Evolutionary conservation across 2,888 invertebrate genomes (phyloP).

Genomic region (Sarcophaga caerulescens): DNA sequence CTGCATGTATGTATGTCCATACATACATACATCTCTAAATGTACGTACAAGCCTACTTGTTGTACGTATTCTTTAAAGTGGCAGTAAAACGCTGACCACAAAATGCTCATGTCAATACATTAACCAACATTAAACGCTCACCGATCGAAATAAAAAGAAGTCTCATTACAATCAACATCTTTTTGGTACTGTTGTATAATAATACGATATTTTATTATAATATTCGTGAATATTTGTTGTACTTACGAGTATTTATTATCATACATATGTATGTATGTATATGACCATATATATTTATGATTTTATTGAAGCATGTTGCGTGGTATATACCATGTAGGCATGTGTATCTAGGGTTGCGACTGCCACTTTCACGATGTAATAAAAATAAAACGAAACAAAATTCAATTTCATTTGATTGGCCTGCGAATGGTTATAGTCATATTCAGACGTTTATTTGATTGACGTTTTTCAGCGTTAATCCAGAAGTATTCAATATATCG

Average conservation of each 20-base stretch:
- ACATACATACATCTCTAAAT: background rate
- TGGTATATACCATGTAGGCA: no score
- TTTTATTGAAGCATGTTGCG: no score
- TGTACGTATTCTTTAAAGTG: background rate
- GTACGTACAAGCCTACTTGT: background rate
- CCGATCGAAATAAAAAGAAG: background rate
- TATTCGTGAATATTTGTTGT: background rate
- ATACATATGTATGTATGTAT: background rate
- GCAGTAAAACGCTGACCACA: conserved; percentile 7
- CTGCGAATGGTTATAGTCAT: conserved; percentile 9
- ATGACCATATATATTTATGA: background rate
- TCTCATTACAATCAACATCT: conserved; percentile 16
- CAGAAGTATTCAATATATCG: background rate
- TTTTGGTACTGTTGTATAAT: conserved; percentile 23
- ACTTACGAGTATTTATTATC: background rate
- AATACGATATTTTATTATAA: background rate
- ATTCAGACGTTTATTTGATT: conserved; percentile 44
- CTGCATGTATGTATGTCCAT: no score
- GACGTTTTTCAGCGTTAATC: conserved; percentile 37
- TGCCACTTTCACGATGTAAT: conserved; percentile 34
- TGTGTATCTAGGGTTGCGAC: conserved; percentile 9
- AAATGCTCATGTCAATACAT: conserved; percentile 2
- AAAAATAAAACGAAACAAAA: conserved; percentile 25
- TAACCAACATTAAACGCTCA: conserved; percentile 10
- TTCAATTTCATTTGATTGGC: conserved; percentile 49